Evolutionary conservation across 2,888 invertebrate genomes (phyloP), one percentile per base, ranked within the genome.

Genomic region (Heteropelma amictum): DNA sequence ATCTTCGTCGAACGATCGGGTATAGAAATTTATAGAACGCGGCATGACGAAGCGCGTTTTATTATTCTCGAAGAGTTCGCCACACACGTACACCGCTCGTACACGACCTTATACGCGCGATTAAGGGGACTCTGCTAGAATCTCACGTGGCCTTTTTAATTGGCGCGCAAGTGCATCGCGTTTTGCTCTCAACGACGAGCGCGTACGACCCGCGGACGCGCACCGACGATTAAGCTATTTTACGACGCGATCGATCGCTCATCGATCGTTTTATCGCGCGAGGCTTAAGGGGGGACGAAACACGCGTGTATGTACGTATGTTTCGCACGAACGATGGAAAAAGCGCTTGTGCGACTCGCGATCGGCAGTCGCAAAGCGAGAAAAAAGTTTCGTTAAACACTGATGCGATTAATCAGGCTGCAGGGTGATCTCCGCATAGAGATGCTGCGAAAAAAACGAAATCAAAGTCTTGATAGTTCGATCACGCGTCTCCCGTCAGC

Each of bases 61-160:
- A n/a, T n/a, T n/a, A n/a, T n/a, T n/a, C n/a, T n/a, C n/a, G n/a
- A n/a, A n/a, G n/a, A n/a, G n/a, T n/a, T n/a, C n/a, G n/a, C n/a
- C 38, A 5, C 14, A 12, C 14, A 14, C 3, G 38, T 2, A 38
- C 38, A 38, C n/a, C 14, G n/a, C 38, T 38, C 33, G n/a, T n/a
- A n/a, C n/a, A n/a, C n/a, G n/a, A n/a, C n/a, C n/a, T n/a, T n/a
- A n/a, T n/a, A n/a, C n/a, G n/a, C n/a, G n/a, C n/a, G n/a, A n/a
- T n/a, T n/a, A n/a, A n/a, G n/a, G n/a, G n/a, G 8, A 61, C 58
- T 69, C 64, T 54, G 73, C 74, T 77, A 77, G 69, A 71, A 69
- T 74, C 65, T 73, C 69, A n/a, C 74, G 69, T 74, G 76, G 70
- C 63, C 72, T 72, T 75, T n/a, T 69, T 71, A 67, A 75, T 75